These are phyloP conservation scores for Crioceris asparagi DNA, from an alignment of 2,888 invertebrate species.

Conservation along the genomic window DNA sequence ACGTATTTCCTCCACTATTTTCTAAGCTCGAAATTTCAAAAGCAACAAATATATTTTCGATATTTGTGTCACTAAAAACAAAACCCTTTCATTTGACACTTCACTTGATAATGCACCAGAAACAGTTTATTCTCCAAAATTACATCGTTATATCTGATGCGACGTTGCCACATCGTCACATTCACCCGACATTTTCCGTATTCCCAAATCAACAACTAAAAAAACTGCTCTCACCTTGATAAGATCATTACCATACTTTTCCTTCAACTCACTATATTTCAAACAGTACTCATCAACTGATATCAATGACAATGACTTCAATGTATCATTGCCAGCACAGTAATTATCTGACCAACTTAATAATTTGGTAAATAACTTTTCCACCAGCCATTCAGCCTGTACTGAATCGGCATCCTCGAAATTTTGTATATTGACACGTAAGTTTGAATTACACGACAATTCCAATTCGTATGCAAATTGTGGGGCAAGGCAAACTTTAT, in stretches of 20 bases:
- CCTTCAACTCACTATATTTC: constrained; percentile 63
- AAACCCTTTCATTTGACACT: too few relatives aligned
- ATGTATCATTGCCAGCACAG: constrained; percentile 32
- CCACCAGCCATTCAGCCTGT: constrained; percentile 44
- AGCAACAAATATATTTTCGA: too few relatives aligned
- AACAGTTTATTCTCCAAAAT: too few relatives aligned
- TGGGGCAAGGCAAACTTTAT: constrained; percentile 37
- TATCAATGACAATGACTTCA: constrained; percentile 54
- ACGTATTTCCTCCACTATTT: too few relatives aligned
- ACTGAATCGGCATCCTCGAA: constrained; percentile 37
- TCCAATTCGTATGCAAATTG: constrained; percentile 41
- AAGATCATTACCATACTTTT: constrained; percentile 64
- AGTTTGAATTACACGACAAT: constrained; percentile 23
- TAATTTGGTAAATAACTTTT: constrained; percentile 48
- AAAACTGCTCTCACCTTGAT: too few relatives aligned
- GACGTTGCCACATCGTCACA: too few relatives aligned
- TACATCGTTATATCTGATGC: too few relatives aligned
- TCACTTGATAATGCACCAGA: too few relatives aligned
- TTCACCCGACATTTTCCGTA: too few relatives aligned
- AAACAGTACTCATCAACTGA: constrained; percentile 56
- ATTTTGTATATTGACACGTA: constrained; percentile 35
- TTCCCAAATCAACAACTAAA: too few relatives aligned
- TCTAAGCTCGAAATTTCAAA: too few relatives aligned
- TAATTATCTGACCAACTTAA: constrained; percentile 53
- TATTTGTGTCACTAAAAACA: too few relatives aligned